Percentiles rank a stretch among this genome's conserved stretches.
Conservation (phyloP, 2,888 invertebrate species). For the Drosophila subquinaria region DNA sequence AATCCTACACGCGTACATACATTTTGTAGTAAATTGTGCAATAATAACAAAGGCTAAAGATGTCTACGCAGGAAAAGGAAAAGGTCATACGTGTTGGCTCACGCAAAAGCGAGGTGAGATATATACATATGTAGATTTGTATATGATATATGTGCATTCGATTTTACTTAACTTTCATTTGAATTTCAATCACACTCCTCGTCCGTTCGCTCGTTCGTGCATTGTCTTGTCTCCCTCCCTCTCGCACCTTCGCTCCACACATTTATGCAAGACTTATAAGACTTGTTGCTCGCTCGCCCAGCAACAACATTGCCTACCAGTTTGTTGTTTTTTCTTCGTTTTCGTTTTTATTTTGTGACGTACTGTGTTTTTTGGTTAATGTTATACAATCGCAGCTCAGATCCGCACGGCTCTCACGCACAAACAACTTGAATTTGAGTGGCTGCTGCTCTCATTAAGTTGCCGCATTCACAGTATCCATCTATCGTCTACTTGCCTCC, state of each 20-base stretch:
- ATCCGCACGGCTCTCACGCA: slow-evolving; percentile 54
- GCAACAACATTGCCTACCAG: slow-evolving; percentile 23
- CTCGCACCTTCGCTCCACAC: slow-evolving; percentile 18
- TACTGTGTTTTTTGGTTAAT: slow-evolving; percentile 60
- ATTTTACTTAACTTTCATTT: slow-evolving; percentile 58
- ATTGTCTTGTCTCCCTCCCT: slow-evolving; percentile 9
- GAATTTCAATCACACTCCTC: slow-evolving; percentile 69
- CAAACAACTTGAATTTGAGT: slow-evolving; percentile 16
- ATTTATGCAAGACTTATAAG: slow-evolving; percentile 68
- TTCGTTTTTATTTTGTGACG: slow-evolving; percentile 26
- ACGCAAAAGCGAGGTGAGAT: slow-evolving; percentile 92
- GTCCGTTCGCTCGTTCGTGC: slow-evolving; percentile 18
- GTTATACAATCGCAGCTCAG: slow-evolving; percentile 72
- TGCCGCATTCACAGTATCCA: slow-evolving; percentile 31
- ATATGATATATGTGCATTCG: slow-evolving; percentile 45
- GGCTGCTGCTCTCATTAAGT: slow-evolving; percentile 32
- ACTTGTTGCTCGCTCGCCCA: slow-evolving; percentile 74
- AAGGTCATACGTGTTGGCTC: slow-evolving; percentile 91
- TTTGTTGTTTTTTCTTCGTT: slow-evolving; percentile 35
- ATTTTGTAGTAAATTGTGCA: slow-evolving; percentile 65
- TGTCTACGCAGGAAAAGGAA: slow-evolving; percentile 84
- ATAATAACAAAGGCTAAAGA: slow-evolving; percentile 54
- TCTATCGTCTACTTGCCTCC: slow-evolving; percentile 7
- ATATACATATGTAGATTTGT: slow-evolving; percentile 41
- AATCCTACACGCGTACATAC: slow-evolving; percentile 17